Percentiles rank a stretch among this genome's conserved stretches.
Evolutionary conservation across 2,797 vertebrate genomes (phyloP).

Genomic region (Sphenopsis melanotis): DNA sequence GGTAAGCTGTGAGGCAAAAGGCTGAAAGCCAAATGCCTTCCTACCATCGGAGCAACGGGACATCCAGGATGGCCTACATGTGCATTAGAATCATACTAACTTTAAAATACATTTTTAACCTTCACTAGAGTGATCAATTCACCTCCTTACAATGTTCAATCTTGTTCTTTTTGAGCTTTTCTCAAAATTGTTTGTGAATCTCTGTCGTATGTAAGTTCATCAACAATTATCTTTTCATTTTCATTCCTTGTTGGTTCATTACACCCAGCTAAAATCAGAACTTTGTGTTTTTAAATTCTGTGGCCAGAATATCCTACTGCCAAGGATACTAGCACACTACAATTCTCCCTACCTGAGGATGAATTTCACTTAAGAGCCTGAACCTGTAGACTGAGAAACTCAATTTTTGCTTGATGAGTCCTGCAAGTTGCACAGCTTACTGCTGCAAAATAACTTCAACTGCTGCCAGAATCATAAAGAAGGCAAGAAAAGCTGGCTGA

Average conservation of each 20-base stretch:
- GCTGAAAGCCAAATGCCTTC: slow-evolving; percentile 13
- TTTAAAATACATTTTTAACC: background rate
- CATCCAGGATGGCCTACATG: background rate
- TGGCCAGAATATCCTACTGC: background rate
- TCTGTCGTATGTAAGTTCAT: background rate
- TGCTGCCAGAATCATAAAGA: background rate
- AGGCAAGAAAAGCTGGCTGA: background rate
- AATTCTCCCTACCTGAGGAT: background rate
- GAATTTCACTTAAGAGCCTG: background rate
- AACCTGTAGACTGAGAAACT: background rate
- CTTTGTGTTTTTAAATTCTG: background rate
- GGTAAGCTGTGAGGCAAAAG: background rate
- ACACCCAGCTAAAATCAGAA: background rate
- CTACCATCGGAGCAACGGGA: background rate
- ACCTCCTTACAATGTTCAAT: background rate
- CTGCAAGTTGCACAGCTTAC: background rate
- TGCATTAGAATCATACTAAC: background rate
- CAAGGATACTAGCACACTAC: background rate
- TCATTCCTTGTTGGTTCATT: background rate
- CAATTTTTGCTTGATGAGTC: background rate
- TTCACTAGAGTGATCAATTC: background rate
- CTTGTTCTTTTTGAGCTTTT: background rate
- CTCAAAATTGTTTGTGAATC: background rate
- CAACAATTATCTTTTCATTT: background rate
- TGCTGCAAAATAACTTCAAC: background rate